Evolutionary conservation across 2,888 invertebrate species (phyloP), one percentile per base, ranked within the genome.

Genomic region (Caenorhabditis doughertyi): DNA sequence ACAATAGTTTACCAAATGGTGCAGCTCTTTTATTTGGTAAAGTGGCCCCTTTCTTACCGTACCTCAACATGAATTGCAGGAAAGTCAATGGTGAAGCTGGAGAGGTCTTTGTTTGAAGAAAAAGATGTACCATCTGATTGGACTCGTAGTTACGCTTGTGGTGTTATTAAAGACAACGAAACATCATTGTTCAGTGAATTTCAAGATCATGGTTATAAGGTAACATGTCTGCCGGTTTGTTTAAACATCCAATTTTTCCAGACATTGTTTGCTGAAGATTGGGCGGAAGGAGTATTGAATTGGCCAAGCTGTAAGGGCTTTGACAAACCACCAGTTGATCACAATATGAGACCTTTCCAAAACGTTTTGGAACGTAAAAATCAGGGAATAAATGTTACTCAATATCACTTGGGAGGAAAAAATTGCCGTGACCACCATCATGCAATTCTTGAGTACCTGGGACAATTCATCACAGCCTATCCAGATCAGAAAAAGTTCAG

Each of bases 1-100:
- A 82, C 18, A 89, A 89, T 67, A 84, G 84, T 68, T 79, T 84
- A 18, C 89, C 89, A 18, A 89, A 89, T 83, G 88, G 85, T 13
- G 70, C 84, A 49, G 84, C 84, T 3, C 55, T 89, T 9, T 84
- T 80, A 81, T 84, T 80, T 68, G 86, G 86, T 84, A 18, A 62
- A 18, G 70, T 32, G n/a, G 3, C 18, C 7, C 18, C 18, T 18
- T 7, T 35, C 35, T 35, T 5, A 7, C 35, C 7, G 35, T 35
- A 7, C 9, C 9, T 9, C 5, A 35, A 35, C 5, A 47, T 4
- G n/a, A 4, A 4, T 18, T 60, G 35, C 25, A 85, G 85, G 85
- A 13, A 85, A 85, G 56, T 73, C 79, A 2, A 23, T 82, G 5
- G 85, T 82, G 58, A 65, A 68, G 42, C 27, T 84, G 1, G 85